A percentile compares a stretch with the other conserved stretches of the same genome.
phyloP scores from a whole-genome alignment of 2,888 invertebrate genomes.

The Brachypalpus laphriformis region DNA sequence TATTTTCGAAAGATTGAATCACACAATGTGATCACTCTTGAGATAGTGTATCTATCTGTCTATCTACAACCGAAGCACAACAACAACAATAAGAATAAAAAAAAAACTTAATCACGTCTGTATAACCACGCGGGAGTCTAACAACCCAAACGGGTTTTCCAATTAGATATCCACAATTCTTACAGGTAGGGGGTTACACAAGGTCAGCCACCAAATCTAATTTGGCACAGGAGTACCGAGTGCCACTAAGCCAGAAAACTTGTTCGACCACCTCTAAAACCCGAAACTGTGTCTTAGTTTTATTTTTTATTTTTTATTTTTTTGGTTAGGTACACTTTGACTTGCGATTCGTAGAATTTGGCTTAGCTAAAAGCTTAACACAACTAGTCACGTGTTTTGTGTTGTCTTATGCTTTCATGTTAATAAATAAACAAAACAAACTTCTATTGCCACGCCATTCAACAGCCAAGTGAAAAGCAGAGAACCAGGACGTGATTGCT shows the following conservation, averaged over 20 bases:
- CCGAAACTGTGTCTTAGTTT: slow-evolving; percentile 20
- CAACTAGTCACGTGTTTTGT: slow-evolving; percentile 50
- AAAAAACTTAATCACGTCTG: slow-evolving; percentile 15
- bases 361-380: slow-evolving; percentile 8
- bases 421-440: slow-evolving; percentile 40
- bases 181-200: slow-evolving; percentile 43
- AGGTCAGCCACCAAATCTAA: slow-evolving; percentile 39
- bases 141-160: slow-evolving; percentile 25
- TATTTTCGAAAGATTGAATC: neutral
- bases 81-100: neutral
- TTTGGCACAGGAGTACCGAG: slow-evolving; percentile 28
- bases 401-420: slow-evolving; percentile 12
- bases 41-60: neutral
- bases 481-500: slow-evolving; percentile 8
- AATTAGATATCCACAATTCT: slow-evolving; percentile 8
- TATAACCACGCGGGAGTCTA: slow-evolving; percentile 12
- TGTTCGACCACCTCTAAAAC: slow-evolving; percentile 20
- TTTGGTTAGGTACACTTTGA: neutral
- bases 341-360: slow-evolving; percentile 18
- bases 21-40: slow-evolving; percentile 3
- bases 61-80: neutral
- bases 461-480: slow-evolving; percentile 8
- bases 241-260: slow-evolving; percentile 12
- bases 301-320: slow-evolving; percentile 19
- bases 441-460: neutral